A percentile compares a stretch with the other conserved stretches of the same genome.
Conservation (phyloP, 92 coral and sea anemone genomes). For the Phenganax subtilis region DNA sequence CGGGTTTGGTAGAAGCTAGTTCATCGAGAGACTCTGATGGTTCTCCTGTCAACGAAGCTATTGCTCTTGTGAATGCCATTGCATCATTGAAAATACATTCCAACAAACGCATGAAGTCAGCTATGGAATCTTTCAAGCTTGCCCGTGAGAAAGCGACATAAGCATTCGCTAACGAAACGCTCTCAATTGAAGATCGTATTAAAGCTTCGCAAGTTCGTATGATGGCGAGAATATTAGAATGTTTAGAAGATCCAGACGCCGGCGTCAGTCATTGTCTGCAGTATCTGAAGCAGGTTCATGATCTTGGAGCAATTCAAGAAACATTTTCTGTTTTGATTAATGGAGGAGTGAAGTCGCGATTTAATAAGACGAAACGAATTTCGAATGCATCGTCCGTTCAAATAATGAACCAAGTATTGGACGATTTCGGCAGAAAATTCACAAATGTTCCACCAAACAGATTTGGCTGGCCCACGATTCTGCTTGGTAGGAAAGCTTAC, state of each 20-base stretch:
- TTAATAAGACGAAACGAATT: too few relatives aligned
- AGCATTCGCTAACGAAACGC: conserved; percentile 53
- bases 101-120: neutral
- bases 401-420: too few relatives aligned
- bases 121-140: conserved; percentile 41
- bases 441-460: too few relatives aligned
- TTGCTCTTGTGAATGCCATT: too few relatives aligned
- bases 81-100: neutral
- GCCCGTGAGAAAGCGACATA: conserved; percentile 50
- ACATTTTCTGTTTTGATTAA: neutral
- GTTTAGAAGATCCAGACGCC: neutral
- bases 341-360: too few relatives aligned
- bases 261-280: neutral
- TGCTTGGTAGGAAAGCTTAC: too few relatives aligned
- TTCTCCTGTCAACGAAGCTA: too few relatives aligned
- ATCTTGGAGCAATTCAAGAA: neutral
- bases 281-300: conserved; percentile 12
- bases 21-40: too few relatives aligned
- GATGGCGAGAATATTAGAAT: conserved; percentile 52
- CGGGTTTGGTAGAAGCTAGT: too few relatives aligned
- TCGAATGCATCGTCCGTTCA: too few relatives aligned
- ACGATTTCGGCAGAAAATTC: too few relatives aligned
- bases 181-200: conserved; percentile 46
- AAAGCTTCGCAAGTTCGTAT: conserved; percentile 48
- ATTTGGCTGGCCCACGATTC: too few relatives aligned